These are phyloP conservation scores for Bombus breviceps DNA, from an alignment of 1,140 invertebrate genomes.

Conservation along the genomic window DNA sequence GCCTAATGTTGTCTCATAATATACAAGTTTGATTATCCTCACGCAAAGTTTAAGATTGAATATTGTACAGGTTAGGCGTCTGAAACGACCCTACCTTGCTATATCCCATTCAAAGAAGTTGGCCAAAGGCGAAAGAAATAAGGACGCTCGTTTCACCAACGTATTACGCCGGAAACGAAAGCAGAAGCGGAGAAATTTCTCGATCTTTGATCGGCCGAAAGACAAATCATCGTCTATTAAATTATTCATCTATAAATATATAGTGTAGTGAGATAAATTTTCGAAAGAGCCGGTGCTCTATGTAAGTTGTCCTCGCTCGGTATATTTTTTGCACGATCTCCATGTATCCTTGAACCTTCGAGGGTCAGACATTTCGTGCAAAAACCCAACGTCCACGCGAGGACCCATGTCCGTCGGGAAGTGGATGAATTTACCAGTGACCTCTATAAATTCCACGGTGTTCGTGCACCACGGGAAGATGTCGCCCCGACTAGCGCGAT, in stretches of 20 bases:
- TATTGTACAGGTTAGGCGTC: no score
- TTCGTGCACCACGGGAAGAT: background rate
- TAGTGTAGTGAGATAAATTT: background rate
- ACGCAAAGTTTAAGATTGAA: no score
- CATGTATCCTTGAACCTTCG: background rate
- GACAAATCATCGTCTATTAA: background rate
- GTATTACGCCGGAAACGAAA: background rate
- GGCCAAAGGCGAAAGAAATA: background rate
- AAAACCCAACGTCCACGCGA: background rate
- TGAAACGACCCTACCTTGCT: no score
- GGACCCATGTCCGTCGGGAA: background rate
- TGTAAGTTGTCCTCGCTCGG: background rate
- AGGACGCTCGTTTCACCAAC: background rate
- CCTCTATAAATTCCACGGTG: slow-evolving; percentile 2
- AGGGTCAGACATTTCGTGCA: background rate
- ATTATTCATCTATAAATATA: background rate
- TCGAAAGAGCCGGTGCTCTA: background rate
- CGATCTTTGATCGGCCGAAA: background rate
- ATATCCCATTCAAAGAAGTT: background rate
- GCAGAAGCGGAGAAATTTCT: slow-evolving; percentile 9
- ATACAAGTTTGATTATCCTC: no score
- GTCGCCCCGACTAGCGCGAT: background rate
- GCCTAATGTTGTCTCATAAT: no score
- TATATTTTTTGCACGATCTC: background rate
- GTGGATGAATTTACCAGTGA: background rate